Evolutionary conservation across 2,113 vertebrate genomes (phyloP).

Genomic region (Pseudopodoces humilis): DNA sequence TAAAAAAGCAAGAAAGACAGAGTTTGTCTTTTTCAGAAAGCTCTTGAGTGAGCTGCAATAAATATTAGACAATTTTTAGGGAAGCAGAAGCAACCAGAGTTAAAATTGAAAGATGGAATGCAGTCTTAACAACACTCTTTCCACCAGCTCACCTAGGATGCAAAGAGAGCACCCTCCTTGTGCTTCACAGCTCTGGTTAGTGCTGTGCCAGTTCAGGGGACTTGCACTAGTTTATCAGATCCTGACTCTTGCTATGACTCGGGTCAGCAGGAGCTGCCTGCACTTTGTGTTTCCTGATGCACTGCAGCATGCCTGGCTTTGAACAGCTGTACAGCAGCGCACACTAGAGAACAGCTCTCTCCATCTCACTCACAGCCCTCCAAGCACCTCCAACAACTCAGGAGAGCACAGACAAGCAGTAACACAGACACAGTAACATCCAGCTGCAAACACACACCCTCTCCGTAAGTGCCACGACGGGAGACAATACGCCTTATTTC

Average conservation of each 20-base stretch:
- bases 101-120: neutral
- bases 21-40: neutral
- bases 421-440: rapidly evolving
- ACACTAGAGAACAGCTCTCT: neutral
- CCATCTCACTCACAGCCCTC: neutral
- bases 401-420: neutral
- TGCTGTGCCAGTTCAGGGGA: neutral
- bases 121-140: neutral
- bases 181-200: neutral
- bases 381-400: rapidly evolving
- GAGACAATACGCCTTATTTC: neutral
- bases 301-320: constrained; percentile 16
- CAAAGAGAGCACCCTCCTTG: neutral
- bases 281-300: neutral
- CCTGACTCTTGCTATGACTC: neutral
- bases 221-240: neutral
- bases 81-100: neutral
- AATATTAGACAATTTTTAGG: neutral
- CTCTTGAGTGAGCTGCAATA: neutral
- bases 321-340: constrained; percentile 18
- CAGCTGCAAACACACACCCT: neutral
- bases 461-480: neutral
- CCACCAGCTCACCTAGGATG: neutral
- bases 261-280: neutral
- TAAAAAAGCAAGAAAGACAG: neutral